Conservation (phyloP, 2,113 vertebrate species). For the rabbit (Oryctolagus cuniculus) region mOryCun1.1 NC_091432.1:147962501-147963000, state of each 20-base stretch:
- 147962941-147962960: conserved; percentile 49
- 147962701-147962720: conserved; percentile 17
- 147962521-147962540: conserved; percentile 70
- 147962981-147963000: not conserved
- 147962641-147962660: conserved; percentile 48
- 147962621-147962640: conserved; percentile 65
- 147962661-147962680: conserved; percentile 58
- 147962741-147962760: conserved; percentile 30
- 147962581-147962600: conserved; percentile 58
- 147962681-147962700: conserved; percentile 32
- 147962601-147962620: conserved; percentile 33
- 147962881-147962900: not conserved
- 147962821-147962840: conserved; percentile 12
- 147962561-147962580: conserved; percentile 65
- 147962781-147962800: conserved; percentile 29
- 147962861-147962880: conserved; percentile 12
- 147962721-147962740: conserved; percentile 43
- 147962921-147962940: conserved; percentile 37
- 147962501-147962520: conserved; percentile 67
- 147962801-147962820: conserved; percentile 34
- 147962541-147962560: conserved; percentile 67
- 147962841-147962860: not conserved
- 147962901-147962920: not conserved
- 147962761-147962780: conserved; percentile 44
- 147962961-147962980: conserved; percentile 23